These are phyloP conservation scores for Malacoraja senta DNA, from an alignment of 2,797 vertebrate species.

Conservation along the genomic window DNA sequence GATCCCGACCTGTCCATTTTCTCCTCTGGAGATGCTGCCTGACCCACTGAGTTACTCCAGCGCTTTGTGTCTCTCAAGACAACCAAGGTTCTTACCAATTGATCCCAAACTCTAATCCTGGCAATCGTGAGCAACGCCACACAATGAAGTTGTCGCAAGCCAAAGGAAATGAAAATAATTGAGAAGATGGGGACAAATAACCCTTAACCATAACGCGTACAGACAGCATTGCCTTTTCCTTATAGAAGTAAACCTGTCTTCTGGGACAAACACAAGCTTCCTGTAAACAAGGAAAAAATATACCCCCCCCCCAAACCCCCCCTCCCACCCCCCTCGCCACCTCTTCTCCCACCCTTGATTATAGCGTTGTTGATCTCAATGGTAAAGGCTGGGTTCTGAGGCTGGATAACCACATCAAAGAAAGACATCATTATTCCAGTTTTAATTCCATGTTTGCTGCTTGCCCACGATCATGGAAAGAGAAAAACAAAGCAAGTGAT, in stretches of 20 bases:
- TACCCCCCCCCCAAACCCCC: too few species aligned
- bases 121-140: not conserved
- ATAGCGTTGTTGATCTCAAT: not conserved
- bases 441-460: too few species aligned
- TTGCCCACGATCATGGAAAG: too few species aligned
- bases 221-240: not conserved
- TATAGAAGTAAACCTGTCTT: not conserved
- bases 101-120: not conserved
- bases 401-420: too few species aligned
- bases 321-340: not conserved
- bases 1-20: too few species aligned
- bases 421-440: too few species aligned
- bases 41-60: too few species aligned
- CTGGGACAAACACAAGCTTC: not conserved
- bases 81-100: too few species aligned
- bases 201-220: not conserved
- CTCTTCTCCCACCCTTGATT: not conserved
- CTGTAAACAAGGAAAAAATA: not conserved
- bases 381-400: too few species aligned
- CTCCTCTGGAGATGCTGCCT: too few species aligned
- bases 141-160: not conserved
- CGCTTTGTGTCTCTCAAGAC: too few species aligned
- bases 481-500: too few species aligned
- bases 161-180: not conserved
- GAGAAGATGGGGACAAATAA: not conserved